These are phyloP conservation scores for Heptranchias perlo DNA, from an alignment of 2,113 vertebrate species.

Conservation along the genomic window DNA sequence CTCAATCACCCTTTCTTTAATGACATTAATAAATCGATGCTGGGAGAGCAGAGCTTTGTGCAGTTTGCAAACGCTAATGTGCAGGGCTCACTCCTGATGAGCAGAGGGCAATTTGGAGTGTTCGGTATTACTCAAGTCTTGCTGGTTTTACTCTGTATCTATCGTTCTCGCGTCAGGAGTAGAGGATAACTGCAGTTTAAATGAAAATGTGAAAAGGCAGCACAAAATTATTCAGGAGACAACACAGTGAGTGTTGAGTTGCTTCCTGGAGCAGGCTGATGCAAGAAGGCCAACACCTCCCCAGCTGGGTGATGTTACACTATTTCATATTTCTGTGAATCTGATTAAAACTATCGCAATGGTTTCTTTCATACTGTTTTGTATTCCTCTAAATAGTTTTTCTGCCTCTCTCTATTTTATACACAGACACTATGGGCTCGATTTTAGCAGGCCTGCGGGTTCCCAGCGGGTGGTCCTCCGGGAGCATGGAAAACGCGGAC, in stretches of 20 bases:
- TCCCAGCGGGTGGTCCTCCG: too few species aligned
- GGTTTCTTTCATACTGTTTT: neutral
- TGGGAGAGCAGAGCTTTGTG: neutral
- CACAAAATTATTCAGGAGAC: neutral
- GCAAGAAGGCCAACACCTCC: neutral
- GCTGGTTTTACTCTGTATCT: too few species aligned
- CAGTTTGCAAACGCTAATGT: neutral
- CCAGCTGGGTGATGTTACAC: neutral
- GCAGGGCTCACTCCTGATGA: neutral
- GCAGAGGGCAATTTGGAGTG: neutral
- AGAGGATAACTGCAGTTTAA: neutral
- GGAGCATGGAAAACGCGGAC: too few species aligned
- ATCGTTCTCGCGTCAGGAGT: neutral
- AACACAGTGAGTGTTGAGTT: neutral
- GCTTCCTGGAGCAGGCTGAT: neutral
- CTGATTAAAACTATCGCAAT: neutral
- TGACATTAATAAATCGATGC: neutral
- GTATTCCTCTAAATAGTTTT: neutral
- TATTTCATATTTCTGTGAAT: neutral
- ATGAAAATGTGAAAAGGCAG: neutral
- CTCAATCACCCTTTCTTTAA: neutral
- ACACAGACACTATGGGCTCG: too few species aligned
- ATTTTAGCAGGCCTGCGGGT: too few species aligned
- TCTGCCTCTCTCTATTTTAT: neutral
- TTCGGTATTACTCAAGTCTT: neutral